phyloP scores from a whole-genome alignment of 2,888 invertebrate genomes.

The Sesia apiformis region DNA sequence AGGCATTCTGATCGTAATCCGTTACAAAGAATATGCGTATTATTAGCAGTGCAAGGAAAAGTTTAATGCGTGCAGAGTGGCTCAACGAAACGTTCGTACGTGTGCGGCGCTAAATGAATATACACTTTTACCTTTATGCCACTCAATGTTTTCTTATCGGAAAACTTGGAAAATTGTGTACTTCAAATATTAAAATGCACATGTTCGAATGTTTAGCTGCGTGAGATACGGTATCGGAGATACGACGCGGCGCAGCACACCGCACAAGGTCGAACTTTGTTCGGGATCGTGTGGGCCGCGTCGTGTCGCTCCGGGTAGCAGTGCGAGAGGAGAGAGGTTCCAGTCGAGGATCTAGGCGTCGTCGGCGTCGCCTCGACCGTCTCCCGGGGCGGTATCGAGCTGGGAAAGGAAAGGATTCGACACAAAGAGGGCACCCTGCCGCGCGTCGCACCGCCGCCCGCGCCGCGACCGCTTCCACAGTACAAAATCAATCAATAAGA shows the following conservation, averaged over 20 bases:
- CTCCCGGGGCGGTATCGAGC: constrained; percentile 14
- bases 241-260: constrained; percentile 5
- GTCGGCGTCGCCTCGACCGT: constrained; percentile 15
- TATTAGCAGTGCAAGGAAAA: too few relatives aligned
- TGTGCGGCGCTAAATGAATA: too few relatives aligned
- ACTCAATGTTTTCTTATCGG: too few relatives aligned
- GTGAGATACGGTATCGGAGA: constrained; percentile 8
- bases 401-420: constrained; percentile 19
- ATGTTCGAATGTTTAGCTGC: constrained; percentile 3
- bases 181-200: too few relatives aligned
- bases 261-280: constrained; percentile 24
- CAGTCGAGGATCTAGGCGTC: constrained; percentile 14
- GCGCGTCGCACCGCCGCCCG: constrained; percentile 9
- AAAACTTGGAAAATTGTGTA: too few relatives aligned
- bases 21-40: too few relatives aligned
- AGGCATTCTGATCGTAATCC: too few relatives aligned
- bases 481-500: neutral
- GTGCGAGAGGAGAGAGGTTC: constrained; percentile 15
- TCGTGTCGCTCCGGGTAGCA: constrained; percentile 3
- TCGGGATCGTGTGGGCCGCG: constrained; percentile 7
- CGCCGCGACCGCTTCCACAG: constrained; percentile 3
- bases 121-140: too few relatives aligned
- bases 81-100: too few relatives aligned
- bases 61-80: too few relatives aligned
- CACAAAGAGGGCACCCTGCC: neutral